Evolutionary conservation across 2,888 invertebrate species (phyloP).

Genomic region (Amiota minor): DNA sequence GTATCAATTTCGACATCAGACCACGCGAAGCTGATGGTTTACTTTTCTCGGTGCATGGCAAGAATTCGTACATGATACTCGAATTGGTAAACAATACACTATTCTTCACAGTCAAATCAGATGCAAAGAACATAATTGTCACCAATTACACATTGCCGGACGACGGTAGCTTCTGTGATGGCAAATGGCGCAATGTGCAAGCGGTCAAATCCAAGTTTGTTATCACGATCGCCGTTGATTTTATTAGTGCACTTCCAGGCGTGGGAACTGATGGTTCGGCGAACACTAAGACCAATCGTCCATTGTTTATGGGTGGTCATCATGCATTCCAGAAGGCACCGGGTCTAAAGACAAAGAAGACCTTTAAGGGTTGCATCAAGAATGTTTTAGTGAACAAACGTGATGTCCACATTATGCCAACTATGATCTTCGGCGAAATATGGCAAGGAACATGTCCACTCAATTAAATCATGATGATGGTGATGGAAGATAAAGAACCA

Average conservation of each 20-base stretch:
- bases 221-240: slow-evolving; percentile 90
- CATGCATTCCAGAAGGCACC: slow-evolving; percentile 75
- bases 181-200: slow-evolving; percentile 91
- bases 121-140: slow-evolving; percentile 81
- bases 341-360: slow-evolving; percentile 81
- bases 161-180: slow-evolving; percentile 89
- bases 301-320: slow-evolving; percentile 93
- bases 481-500: background rate
- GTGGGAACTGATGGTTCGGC: slow-evolving; percentile 79
- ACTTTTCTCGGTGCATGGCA: slow-evolving; percentile 88
- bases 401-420: slow-evolving; percentile 74
- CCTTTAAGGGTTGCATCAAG: slow-evolving; percentile 86
- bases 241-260: slow-evolving; percentile 82
- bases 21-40: slow-evolving; percentile 89
- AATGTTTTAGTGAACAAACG: slow-evolving; percentile 80
- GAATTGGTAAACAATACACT: slow-evolving; percentile 91
- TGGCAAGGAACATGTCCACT: slow-evolving; percentile 86
- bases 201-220: slow-evolving; percentile 93
- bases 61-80: slow-evolving; percentile 85
- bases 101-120: slow-evolving; percentile 85
- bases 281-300: slow-evolving; percentile 86
- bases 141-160: slow-evolving; percentile 81
- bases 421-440: slow-evolving; percentile 82
- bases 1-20: slow-evolving; percentile 88
- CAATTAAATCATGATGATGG: slow-evolving; percentile 74